These are phyloP conservation scores for Lithophane ornitopus DNA, from an alignment of 2,888 invertebrate genomes.

Conservation along the genomic window DNA sequence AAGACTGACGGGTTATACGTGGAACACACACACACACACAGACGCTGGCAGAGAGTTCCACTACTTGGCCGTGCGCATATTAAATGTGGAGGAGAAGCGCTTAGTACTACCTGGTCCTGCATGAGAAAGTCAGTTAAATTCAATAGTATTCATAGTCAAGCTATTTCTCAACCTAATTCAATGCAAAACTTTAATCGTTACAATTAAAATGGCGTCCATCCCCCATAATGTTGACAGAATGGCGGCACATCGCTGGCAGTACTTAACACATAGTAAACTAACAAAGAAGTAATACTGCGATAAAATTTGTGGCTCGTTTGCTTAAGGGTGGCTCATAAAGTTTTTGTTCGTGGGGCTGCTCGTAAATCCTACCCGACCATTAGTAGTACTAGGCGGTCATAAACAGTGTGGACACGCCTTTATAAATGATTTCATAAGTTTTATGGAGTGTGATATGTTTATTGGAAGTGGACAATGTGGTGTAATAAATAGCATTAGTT, in stretches of 20 bases:
- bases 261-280: conserved; percentile 61
- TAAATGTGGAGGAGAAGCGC: too few relatives aligned
- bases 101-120: too few relatives aligned
- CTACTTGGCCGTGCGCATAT: too few relatives aligned
- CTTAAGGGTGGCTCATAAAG: conserved; percentile 64
- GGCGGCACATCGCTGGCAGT: conserved; percentile 33
- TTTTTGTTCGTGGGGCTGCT: conserved; percentile 63
- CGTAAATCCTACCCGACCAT: conserved; percentile 61
- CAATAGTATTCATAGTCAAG: neutral
- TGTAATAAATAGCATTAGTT: conserved; percentile 25
- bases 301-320: conserved; percentile 70
- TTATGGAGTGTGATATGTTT: conserved; percentile 52
- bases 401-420: conserved; percentile 62
- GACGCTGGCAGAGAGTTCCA: too few relatives aligned
- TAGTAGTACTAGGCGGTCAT: conserved; percentile 62
- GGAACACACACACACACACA: too few relatives aligned
- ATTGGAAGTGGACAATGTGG: conserved; percentile 39
- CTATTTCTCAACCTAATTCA: neutral
- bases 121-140: neutral
- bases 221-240: conserved; percentile 39
- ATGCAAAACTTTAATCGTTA: neutral
- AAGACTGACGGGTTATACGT: too few relatives aligned
- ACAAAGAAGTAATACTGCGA: conserved; percentile 62
- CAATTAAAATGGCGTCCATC: conserved; percentile 16
- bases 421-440: conserved; percentile 65